These are phyloP conservation scores for Drosophila ficusphila DNA, from an alignment of 1,140 invertebrate genomes.

Conservation along the genomic window DNA sequence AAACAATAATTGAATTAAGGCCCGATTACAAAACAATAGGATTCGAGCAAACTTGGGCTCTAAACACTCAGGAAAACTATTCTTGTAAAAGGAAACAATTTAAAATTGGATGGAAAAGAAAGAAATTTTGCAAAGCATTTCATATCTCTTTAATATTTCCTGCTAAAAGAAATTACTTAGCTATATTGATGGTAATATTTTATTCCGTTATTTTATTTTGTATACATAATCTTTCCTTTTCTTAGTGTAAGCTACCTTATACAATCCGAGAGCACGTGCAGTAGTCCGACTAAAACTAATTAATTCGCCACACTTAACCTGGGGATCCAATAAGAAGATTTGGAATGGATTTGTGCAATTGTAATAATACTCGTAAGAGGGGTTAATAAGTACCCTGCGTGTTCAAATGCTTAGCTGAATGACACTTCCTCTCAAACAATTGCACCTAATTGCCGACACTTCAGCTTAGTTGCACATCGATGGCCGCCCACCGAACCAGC, in stretches of 20 bases:
- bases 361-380: slow-evolving; percentile 21
- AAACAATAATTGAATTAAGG: slow-evolving; percentile 37
- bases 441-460: slow-evolving; percentile 52
- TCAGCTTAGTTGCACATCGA: slow-evolving; percentile 11
- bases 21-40: slow-evolving; percentile 2
- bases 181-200: too few relatives aligned
- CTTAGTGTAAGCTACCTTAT: background rate
- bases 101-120: too few relatives aligned
- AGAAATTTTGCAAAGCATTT: too few relatives aligned
- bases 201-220: background rate
- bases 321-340: slow-evolving; percentile 4
- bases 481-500: background rate
- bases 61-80: background rate
- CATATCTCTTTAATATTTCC: too few relatives aligned
- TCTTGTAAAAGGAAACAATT: background rate
- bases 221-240: background rate
- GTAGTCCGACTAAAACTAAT: background rate
- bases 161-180: too few relatives aligned
- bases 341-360: slow-evolving; percentile 1
- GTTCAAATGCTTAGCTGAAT: slow-evolving; percentile 14
- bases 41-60: too few relatives aligned
- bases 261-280: background rate
- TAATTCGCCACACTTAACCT: background rate
- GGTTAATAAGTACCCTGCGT: slow-evolving; percentile 13
- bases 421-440: slow-evolving; percentile 43